Evolutionary conservation across 2,888 invertebrate species (phyloP).

Genomic region (Cotesia congregata): DNA sequence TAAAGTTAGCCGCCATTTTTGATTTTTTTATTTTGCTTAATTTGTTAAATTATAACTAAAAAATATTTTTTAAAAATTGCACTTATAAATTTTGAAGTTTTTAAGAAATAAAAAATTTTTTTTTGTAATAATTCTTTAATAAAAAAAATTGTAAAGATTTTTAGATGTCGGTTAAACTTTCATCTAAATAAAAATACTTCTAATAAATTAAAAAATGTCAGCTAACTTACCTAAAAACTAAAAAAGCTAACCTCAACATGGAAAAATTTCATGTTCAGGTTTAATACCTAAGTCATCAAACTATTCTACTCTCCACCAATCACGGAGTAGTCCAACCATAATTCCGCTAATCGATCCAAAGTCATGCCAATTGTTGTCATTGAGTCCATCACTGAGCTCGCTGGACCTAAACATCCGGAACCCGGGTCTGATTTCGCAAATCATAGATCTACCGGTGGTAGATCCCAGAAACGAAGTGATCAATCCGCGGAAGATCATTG

Average conservation of each 20-base stretch:
- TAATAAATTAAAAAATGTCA: too few species aligned
- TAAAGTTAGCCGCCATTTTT: too few species aligned
- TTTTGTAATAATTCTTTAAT: not conserved
- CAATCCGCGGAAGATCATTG: conserved; percentile 1
- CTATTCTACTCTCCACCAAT: conserved; percentile 37
- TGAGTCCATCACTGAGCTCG: conserved; percentile 44
- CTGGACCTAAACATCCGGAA: conserved; percentile 56
- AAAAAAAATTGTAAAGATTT: too few species aligned
- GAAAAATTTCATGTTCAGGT: not conserved
- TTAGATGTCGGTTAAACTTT: too few species aligned
- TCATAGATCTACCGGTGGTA: conserved; percentile 46
- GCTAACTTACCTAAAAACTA: too few species aligned
- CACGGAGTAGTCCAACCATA: not conserved
- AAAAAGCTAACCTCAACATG: too few species aligned
- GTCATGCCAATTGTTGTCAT: conserved; percentile 48
- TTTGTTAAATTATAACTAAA: too few species aligned
- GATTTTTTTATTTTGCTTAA: too few species aligned
- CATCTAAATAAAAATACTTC: too few species aligned
- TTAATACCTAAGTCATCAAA: conserved; percentile 13
- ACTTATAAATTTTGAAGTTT: too few species aligned
- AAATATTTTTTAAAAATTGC: too few species aligned
- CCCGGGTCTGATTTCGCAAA: conserved; percentile 44
- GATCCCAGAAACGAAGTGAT: not conserved
- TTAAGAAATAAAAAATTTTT: too few species aligned
- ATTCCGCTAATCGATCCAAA: conserved; percentile 2